A percentile compares a stretch with the other conserved stretches of the same genome.
Conservation (phyloP, 92 coral and sea anemone genomes). For the Zoanthus sociatus region DNA sequence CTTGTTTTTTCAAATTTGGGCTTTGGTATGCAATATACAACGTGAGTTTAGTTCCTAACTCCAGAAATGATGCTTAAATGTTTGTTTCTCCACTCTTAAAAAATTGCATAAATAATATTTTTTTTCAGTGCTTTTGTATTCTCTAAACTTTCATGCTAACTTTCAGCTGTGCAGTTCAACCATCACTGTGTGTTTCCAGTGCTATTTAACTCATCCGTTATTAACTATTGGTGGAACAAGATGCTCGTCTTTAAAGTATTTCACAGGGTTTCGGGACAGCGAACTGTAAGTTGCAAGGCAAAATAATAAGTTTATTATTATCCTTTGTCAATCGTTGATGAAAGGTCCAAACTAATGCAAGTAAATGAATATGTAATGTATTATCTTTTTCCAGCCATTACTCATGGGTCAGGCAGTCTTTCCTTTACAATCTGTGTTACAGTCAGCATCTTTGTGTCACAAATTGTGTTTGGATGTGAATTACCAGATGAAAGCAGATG, state of each 20-base stretch:
- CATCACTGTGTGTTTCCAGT: conserved; percentile 97
- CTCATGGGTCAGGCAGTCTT: conserved; percentile 79
- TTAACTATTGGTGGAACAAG: conserved; percentile 84
- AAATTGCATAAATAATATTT: not conserved
- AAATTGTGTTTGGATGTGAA: conserved; percentile 63
- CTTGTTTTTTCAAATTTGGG: no score
- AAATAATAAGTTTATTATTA: not conserved
- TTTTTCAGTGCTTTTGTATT: not conserved
- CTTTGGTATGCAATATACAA: no score
- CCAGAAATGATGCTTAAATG: no score
- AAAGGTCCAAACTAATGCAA: not conserved
- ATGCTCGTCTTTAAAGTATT: conserved; percentile 76
- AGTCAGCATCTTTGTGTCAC: conserved; percentile 71
- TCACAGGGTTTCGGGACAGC: conserved; percentile 80
- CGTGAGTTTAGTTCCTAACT: no score
- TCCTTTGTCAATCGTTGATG: no score
- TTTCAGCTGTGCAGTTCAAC: conserved; percentile 82
- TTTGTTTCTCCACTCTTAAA: no score
- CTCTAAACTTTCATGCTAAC: not conserved
- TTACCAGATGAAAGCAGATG: conserved; percentile 7
- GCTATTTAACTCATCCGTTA: conserved; percentile 83
- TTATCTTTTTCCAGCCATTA: conserved; percentile 67
- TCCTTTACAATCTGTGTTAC: conserved; percentile 76
- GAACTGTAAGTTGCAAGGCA: conserved; percentile 69
- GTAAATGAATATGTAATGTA: not conserved